Percentiles rank a stretch among this genome's conserved stretches.
Conservation (phyloP, 2,797 vertebrate species). For the Pangasius macronema region DNA sequence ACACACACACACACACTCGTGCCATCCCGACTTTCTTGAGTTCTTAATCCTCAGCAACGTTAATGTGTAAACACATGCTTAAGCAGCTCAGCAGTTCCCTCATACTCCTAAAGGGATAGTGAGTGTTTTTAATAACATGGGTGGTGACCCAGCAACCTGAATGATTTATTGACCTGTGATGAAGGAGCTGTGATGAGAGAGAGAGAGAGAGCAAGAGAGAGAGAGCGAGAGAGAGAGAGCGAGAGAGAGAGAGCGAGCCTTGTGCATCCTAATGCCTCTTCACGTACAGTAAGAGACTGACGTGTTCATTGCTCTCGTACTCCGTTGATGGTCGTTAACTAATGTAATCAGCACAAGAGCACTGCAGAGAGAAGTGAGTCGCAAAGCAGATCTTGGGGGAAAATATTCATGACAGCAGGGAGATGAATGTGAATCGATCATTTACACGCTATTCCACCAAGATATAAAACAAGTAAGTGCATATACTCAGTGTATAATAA, state of each 20-base stretch:
- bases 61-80: constrained; percentile 20
- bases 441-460: constrained; percentile 43
- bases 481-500: not conserved
- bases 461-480: not conserved
- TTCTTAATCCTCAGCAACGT: constrained; percentile 20
- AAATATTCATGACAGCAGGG: constrained; percentile 61
- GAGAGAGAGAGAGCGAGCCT: constrained; percentile 20
- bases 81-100: constrained; percentile 21
- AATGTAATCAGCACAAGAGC: constrained; percentile 64
- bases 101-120: not conserved
- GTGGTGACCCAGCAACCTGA: constrained; percentile 26
- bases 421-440: constrained; percentile 41
- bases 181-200: constrained; percentile 7
- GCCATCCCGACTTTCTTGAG: not conserved
- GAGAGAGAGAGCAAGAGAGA: constrained; percentile 20
- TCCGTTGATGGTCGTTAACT: constrained; percentile 53
- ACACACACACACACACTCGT: not conserved
- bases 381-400: constrained; percentile 68
- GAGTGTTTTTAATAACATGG: constrained; percentile 33
- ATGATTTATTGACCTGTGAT: constrained; percentile 25
- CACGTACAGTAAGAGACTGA: constrained; percentile 40
- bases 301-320: constrained; percentile 48
- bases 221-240: constrained; percentile 25
- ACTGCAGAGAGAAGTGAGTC: constrained; percentile 64
- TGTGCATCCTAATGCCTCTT: constrained; percentile 32